A percentile compares a stretch with the other conserved stretches of the same genome.
Conservation (phyloP, 2,888 invertebrate genomes). For the Criorhina ranunculi region DNA sequence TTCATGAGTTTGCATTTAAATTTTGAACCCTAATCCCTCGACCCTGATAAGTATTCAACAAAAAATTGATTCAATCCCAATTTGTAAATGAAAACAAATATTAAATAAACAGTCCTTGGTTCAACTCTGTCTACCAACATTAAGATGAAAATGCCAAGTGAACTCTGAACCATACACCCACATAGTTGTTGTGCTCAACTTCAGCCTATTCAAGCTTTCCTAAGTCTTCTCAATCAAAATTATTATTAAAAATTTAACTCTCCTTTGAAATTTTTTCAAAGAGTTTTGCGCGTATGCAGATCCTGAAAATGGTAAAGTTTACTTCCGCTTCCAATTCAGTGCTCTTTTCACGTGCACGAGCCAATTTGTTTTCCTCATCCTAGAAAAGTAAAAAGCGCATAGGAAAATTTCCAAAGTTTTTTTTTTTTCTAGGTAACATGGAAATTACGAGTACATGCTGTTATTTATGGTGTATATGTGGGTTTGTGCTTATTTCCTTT, state of each 20-base stretch:
- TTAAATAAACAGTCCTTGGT: too few species aligned
- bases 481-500: conserved; percentile 5
- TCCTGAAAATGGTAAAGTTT: conserved; percentile 26
- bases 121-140: too few species aligned
- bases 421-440: conserved; percentile 20
- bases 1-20: too few species aligned
- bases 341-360: conserved; percentile 20
- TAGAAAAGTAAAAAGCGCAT: neutral
- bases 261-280: conserved; percentile 7
- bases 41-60: too few species aligned
- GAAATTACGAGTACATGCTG: neutral
- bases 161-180: neutral
- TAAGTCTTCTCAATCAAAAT: conserved; percentile 15
- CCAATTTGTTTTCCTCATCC: conserved; percentile 24
- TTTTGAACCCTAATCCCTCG: too few species aligned
- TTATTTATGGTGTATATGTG: conserved; percentile 27
- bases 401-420: conserved; percentile 8
- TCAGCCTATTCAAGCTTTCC: too few species aligned
- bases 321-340: conserved; percentile 37
- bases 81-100: too few species aligned
- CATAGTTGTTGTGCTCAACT: too few species aligned
- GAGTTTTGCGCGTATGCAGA: neutral
- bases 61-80: too few species aligned
- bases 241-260: conserved; percentile 44
- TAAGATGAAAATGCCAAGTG: too few species aligned